Evolutionary conservation across 2,113 vertebrate genomes (phyloP), one percentile per base, ranked within the genome.

Genomic region (Fukomys damarensis): DNA sequence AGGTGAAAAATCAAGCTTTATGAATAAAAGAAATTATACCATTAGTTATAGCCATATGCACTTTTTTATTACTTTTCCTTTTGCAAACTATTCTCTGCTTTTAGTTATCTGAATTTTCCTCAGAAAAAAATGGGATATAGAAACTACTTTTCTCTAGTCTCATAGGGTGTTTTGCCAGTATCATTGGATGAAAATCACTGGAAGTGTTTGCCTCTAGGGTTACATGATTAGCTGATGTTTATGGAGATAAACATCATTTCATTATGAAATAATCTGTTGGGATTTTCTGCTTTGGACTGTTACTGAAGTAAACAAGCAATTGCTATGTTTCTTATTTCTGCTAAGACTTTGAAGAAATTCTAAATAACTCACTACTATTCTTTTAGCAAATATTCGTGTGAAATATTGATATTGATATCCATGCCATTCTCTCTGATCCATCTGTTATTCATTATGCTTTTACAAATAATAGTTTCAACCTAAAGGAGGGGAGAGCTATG

Each of bases 321-420:
- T 30, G 26, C 65, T 85, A 49, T 56, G 35, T 74, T n/a, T 12
- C 3, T 7, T 38, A 56, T 2, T 88, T 86, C 65, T 19, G 26
- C 65, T 58, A 65, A 68, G 43, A 88, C 17, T 63, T 77, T 77
- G 96, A 97, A 87, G 94, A 91, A 90, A 95, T 72, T 96, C 89
- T 58, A 43, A 81, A 96, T 65, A 94, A 97, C 95, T 93, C 83
- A 96, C 95, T 81, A 35, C 12, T 24, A 26, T 59, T 86, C 49
- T 94, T 79, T 61, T 79, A 38, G 3, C 11, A 86, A 72, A 63
- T 76, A 65, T 52, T 91, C n/a, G 54, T 28, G 24, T 61, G 22
- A 43, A 91, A 68, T 93, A 82, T 41, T 77, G 56, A 52, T 61
- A 20, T 52, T 54, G 22, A 35, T 83, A 56, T 54, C 74, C 7